Conservation (phyloP, 2,888 invertebrate species). For the Drosophila putrida region DNA sequence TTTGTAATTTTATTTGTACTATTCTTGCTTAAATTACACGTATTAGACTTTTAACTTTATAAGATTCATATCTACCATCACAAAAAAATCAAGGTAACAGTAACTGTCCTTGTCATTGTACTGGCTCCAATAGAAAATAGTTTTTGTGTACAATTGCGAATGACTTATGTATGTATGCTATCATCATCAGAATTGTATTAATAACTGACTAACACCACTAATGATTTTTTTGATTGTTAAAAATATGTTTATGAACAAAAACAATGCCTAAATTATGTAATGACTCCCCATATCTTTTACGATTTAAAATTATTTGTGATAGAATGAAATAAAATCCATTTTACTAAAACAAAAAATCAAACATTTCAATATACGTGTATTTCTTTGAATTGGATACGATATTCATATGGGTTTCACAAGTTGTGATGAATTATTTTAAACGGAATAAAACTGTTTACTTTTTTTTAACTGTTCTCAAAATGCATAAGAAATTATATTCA, state of each 20-base stretch:
- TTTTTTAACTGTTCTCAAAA: constrained; percentile 3
- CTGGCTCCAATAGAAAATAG: no score
- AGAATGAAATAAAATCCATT: constrained; percentile 72
- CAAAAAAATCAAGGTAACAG: no score
- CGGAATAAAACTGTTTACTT: neutral
- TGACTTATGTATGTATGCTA: constrained; percentile 9
- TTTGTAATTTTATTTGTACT: no score
- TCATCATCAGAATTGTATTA: constrained; percentile 56
- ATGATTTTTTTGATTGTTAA: constrained; percentile 59
- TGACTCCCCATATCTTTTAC: constrained; percentile 55
- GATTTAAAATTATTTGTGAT: constrained; percentile 81
- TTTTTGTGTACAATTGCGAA: no score
- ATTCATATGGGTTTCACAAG: constrained; percentile 67
- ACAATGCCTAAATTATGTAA: constrained; percentile 48
- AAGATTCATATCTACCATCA: no score
- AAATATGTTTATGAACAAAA: constrained; percentile 50
- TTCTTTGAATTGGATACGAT: constrained; percentile 70
- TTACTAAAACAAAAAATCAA: constrained; percentile 55
- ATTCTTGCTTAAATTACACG: no score
- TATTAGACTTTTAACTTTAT: no score
- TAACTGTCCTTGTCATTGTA: no score
- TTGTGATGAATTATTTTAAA: neutral
- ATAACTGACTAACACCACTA: constrained; percentile 71
- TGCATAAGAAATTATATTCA: constrained; percentile 24
- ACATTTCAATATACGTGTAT: neutral